phyloP scores from a whole-genome alignment of 2,113 vertebrate genomes.

The Lagopus muta region DNA sequence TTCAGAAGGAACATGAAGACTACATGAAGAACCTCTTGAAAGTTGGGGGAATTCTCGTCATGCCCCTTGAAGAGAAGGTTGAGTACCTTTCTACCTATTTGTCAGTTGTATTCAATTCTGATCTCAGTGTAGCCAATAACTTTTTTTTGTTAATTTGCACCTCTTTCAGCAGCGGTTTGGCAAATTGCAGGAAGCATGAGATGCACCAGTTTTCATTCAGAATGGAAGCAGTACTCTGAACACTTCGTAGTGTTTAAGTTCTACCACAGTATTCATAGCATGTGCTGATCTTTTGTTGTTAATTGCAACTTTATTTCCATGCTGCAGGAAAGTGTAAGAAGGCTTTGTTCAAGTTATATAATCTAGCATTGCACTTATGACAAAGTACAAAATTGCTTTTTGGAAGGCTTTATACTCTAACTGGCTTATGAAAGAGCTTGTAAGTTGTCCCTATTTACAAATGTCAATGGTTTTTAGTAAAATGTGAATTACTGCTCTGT shows the following conservation, averaged over 20 bases:
- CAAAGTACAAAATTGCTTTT: not conserved
- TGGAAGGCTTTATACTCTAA: not conserved
- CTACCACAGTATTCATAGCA: not conserved
- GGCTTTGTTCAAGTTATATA: not conserved
- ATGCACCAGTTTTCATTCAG: fast-evolving
- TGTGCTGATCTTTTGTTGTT: not conserved
- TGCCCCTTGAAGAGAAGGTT: slow-evolving; percentile 98
- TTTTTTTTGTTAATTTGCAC: not conserved
- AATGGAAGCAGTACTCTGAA: not conserved
- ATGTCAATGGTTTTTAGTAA: not conserved
- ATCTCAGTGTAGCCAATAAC: not conserved
- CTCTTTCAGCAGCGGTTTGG: not conserved
- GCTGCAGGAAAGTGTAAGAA: not conserved
- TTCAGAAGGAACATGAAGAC: slow-evolving; percentile 94
- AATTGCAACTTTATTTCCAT: not conserved
- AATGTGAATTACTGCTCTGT: not conserved
- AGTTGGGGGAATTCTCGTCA: slow-evolving; percentile 94
- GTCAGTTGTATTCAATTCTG: not conserved
- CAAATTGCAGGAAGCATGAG: not conserved
- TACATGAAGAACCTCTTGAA: slow-evolving; percentile 97
- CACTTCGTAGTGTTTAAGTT: not conserved
- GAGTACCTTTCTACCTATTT: not conserved
- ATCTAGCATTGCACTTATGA: not conserved
- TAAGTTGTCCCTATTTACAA: not conserved
- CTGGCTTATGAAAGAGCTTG: fast-evolving